Evolutionary conservation across 2,888 invertebrate species (phyloP), one percentile per base, ranked within the genome.

Genomic region (Drosophila infuscata): DNA sequence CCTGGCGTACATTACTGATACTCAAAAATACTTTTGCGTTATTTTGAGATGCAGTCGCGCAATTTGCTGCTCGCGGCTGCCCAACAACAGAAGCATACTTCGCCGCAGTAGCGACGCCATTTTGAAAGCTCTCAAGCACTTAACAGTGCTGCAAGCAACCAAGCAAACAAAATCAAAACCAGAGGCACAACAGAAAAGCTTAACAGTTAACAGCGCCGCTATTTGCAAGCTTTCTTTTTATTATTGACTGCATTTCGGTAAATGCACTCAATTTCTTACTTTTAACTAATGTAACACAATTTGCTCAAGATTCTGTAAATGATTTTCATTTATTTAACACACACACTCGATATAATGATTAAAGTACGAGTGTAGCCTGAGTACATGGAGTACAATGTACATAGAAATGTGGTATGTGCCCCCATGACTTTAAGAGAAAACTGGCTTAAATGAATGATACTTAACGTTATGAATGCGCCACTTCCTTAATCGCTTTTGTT

Each of bases 1-100:
- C 85, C 92, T 35, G 91, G 91, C 71, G 92, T 92, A 89, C 93
- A 93, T 92, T 93, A 93, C 93, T 93, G 93, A 93, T 93, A 93
- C 92, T 92, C 92, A 91, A 91, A 92, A 86, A 85, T 93, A 71
- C 89, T 91, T 76, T 90, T 92, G 65, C 88, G 89, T 82, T 92
- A 92, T 77, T 92, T 91, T 86, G 92, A 92, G 89, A 89, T 91
- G 91, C 91, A 92, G 70, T 89, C 92, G 70, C 89, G 88, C 9
- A 90, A 87, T 61, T 68, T 90, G 73, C 74, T 84, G 79, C 66
- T 82, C 57, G 83, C 83, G 59, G 88, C 85, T 74, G 79, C 85
- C 56, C 79, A 83, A 53, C 78, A 83, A n/a, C 73, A 73, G 56
- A 66, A 72, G 51, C 79, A 74, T 57, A 67, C 35, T 57, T 69